Conservation (phyloP, 2,888 invertebrate species). For the Drosophila borealis region DNA sequence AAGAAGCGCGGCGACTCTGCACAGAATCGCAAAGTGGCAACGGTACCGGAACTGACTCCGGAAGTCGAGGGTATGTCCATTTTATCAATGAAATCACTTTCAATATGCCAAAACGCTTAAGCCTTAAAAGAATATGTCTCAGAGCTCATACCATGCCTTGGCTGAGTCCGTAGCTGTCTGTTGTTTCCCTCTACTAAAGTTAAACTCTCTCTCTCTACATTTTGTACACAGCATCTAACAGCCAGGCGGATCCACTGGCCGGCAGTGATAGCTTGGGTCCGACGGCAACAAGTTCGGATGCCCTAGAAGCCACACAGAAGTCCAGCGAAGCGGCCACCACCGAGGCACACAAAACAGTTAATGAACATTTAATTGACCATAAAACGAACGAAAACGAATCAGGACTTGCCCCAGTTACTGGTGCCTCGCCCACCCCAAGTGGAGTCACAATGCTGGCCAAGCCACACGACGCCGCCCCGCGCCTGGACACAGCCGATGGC, state of each 20-base stretch:
- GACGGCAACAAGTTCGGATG: conserved; percentile 78
- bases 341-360: conserved; percentile 84
- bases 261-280: conserved; percentile 53
- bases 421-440: conserved; percentile 75
- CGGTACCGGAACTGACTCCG: conserved; percentile 51
- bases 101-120: too few relatives aligned
- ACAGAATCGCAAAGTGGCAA: conserved; percentile 74
- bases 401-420: conserved; percentile 65
- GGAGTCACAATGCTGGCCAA: conserved; percentile 72
- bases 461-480: conserved; percentile 63
- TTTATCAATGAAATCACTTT: too few relatives aligned
- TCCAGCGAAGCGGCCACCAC: conserved; percentile 82
- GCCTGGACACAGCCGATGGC: conserved; percentile 74
- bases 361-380: conserved; percentile 82
- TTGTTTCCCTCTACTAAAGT: not conserved
- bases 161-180: too few relatives aligned
- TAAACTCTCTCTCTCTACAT: not conserved
- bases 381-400: conserved; percentile 83
- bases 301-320: conserved; percentile 81
- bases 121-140: too few relatives aligned
- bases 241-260: conserved; percentile 77
- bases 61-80: conserved; percentile 57
- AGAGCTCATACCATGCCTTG: too few relatives aligned
- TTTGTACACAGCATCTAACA: conserved; percentile 16
- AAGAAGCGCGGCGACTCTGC: conserved; percentile 82